phyloP scores from a whole-genome alignment of 2,888 invertebrate genomes.

The Rhaphigaster nebulosa region DNA sequence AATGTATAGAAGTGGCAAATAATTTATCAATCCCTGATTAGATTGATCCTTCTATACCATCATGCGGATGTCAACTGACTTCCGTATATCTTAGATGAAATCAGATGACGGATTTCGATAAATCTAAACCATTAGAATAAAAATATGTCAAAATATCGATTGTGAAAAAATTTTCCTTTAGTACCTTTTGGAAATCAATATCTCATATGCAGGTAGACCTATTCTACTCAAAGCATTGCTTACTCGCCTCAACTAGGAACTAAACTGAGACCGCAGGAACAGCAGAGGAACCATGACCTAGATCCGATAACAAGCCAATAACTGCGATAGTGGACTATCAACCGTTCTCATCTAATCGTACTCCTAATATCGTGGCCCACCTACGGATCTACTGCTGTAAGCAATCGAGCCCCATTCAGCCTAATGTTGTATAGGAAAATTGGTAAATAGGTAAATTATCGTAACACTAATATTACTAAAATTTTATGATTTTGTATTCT shows the following conservation, averaged over 20 bases:
- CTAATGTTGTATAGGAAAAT: neutral
- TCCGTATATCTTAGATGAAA: too few species aligned
- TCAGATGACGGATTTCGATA: too few species aligned
- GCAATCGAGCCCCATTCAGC: neutral
- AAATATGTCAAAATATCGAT: too few species aligned
- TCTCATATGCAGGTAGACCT: too few species aligned
- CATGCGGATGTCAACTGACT: too few species aligned
- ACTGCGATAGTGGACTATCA: conserved; percentile 18
- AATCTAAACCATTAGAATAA: too few species aligned
- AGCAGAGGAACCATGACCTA: neutral
- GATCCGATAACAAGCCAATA: conserved; percentile 24
- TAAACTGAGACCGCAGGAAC: neutral
- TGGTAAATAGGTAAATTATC: neutral
- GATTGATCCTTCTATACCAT: too few species aligned
- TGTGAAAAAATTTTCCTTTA: too few species aligned
- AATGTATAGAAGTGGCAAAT: too few species aligned
- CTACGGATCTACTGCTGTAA: neutral
- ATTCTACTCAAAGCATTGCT: neutral
- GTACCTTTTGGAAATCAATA: too few species aligned
- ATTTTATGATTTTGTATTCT: too few species aligned
- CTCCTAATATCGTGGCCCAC: neutral
- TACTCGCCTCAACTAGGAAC: neutral
- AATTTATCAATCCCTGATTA: too few species aligned
- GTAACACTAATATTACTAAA: neutral
- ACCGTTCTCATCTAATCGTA: neutral